A percentile compares a stretch with the other conserved stretches of the same genome.
These are phyloP conservation scores for Hypomesus transpacificus DNA, from an alignment of 2,113 vertebrate genomes.

Conservation along the genomic window DNA sequence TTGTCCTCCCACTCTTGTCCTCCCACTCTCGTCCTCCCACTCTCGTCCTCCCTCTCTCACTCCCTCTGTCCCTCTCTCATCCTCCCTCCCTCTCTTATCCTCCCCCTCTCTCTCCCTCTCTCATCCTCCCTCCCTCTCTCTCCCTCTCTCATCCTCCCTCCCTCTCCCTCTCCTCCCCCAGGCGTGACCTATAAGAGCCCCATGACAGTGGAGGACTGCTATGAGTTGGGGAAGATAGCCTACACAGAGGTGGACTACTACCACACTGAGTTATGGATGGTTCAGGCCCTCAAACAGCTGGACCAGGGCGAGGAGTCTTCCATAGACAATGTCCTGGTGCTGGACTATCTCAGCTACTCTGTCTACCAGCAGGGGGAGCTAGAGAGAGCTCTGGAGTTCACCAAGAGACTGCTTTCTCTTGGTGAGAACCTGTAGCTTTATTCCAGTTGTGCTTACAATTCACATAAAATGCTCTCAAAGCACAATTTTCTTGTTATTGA, in stretches of 20 bases:
- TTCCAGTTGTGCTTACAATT: background rate
- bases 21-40: no score
- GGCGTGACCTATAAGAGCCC: conserved; percentile 87
- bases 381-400: conserved; percentile 75
- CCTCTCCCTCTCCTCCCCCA: conserved; percentile 38
- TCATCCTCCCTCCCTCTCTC: no score
- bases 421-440: conserved; percentile 67
- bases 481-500: no score
- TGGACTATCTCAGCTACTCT: conserved; percentile 76
- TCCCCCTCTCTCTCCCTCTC: no score
- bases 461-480: no score
- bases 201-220: conserved; percentile 94
- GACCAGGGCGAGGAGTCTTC: conserved; percentile 87
- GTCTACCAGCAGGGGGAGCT: conserved; percentile 76
- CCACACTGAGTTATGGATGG: conserved; percentile 98
- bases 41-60: no score
- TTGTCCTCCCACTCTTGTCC: no score
- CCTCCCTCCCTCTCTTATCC: no score
- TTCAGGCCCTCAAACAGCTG: conserved; percentile 86
- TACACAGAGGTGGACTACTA: conserved; percentile 94
- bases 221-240: conserved; percentile 92
- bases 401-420: conserved; percentile 87
- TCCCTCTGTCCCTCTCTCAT: no score
- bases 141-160: no score
- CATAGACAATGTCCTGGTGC: conserved; percentile 81